Evolutionary conservation across 35 echinoderm and acorn worm genomes (phyloP), one percentile per base, ranked within the genome.

Genomic region (Apostichopus parvimensis): DNA sequence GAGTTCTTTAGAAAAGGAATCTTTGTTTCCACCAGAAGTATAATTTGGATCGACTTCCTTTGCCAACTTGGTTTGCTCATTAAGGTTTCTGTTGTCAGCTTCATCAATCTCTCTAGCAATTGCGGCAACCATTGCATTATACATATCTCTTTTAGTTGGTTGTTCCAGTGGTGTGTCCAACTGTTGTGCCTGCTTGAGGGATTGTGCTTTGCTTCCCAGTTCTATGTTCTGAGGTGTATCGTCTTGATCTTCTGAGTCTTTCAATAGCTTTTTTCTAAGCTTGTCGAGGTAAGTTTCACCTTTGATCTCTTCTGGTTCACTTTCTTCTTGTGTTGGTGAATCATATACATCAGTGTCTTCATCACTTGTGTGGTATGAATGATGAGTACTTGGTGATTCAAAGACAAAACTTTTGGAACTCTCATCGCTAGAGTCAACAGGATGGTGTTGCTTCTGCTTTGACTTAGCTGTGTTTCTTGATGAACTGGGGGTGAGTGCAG

Each of bases 361-460:
- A 59, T 57, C 53, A 59, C 54, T 84, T 5, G 81, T 84, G 18
- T 84, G 81, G n/a, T 84, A 84, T 10, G 81, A 84, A 60, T 84
- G 81, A 84, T 84, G 81, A 54, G 81, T 84, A 52, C 81, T 84
- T 84, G 81, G 81, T 84, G 81, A 58, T 58, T 84, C 81, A 84
- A 84, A 84, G 17, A 84, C 81, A 58, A 84, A 84, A 52, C 81
- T 84, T 12, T 84, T 84, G 21, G 54, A 22, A 11, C 81, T 84
- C 52, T 84, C 81, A 84, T 84, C 81, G 24, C 52, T 54, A n/a
- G 81, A 84, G 24, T 9, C 24, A 3, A 13, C 54, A 17, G 56
- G 70, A 75, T 75, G 12, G 20, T 7, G 6, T 6, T 75, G 71
- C 21, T 18, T 75, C 17, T 61, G 7, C 58, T 61, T 61, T 61